These are phyloP conservation scores for Pseudanteris insignis DNA, from an alignment of 2,888 invertebrate species.

Conservation along the genomic window DNA sequence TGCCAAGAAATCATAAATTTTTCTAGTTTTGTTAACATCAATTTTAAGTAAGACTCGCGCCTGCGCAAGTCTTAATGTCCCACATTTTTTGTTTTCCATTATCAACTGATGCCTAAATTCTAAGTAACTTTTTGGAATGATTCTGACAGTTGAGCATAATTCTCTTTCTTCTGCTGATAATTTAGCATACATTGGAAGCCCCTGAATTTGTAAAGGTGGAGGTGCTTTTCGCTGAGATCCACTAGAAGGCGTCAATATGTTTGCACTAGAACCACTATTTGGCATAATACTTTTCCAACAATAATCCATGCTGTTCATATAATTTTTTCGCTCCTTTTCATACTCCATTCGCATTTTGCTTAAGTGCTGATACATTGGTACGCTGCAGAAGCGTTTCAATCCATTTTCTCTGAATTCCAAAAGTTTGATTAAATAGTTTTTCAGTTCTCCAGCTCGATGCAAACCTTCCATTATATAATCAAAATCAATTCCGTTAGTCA, in stretches of 20 bases:
- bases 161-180: constrained; percentile 77
- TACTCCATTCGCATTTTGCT: constrained; percentile 71
- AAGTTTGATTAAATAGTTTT: constrained; percentile 72
- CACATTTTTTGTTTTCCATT: constrained; percentile 79
- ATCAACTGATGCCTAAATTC: constrained; percentile 81
- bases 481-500: constrained; percentile 77
- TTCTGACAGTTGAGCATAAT: constrained; percentile 78
- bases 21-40: constrained; percentile 92
- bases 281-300: constrained; percentile 56
- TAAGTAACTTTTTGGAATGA: constrained; percentile 81
- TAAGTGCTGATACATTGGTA: constrained; percentile 74
- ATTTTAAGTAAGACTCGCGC: constrained; percentile 88
- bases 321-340: constrained; percentile 67
- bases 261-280: constrained; percentile 36
- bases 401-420: constrained; percentile 77
- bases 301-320: constrained; percentile 58
- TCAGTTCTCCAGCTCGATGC: constrained; percentile 76
- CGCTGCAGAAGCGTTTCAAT: constrained; percentile 73
- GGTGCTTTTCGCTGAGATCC: constrained; percentile 57
- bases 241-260: constrained; percentile 47
- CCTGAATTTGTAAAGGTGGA: constrained; percentile 73
- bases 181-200: constrained; percentile 81
- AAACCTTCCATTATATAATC: constrained; percentile 82
- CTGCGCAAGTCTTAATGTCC: constrained; percentile 80
- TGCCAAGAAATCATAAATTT: constrained; percentile 82